These are phyloP conservation scores for Diglossa brunneiventris DNA, from an alignment of 2,113 vertebrate species.

Conservation along the genomic window DNA sequence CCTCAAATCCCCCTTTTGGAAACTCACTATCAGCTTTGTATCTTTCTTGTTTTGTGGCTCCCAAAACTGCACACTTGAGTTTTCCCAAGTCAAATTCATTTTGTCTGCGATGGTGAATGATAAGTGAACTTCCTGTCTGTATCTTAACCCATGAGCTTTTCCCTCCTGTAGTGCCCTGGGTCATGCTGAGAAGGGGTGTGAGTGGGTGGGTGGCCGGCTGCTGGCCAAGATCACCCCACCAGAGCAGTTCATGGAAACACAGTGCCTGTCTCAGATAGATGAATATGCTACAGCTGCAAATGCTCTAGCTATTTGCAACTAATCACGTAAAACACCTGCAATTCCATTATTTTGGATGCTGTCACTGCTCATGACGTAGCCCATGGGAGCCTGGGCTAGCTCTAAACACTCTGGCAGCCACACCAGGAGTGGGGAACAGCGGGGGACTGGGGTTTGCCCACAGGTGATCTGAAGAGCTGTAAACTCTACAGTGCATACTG, in stretches of 20 bases:
- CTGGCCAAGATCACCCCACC: background rate
- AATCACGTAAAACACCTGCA: background rate
- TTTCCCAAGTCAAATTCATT: background rate
- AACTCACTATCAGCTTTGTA: background rate
- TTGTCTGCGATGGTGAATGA: background rate
- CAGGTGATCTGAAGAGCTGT: background rate
- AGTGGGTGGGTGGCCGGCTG: too few relatives aligned
- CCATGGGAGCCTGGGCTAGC: background rate
- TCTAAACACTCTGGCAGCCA: background rate
- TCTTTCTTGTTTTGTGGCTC: background rate
- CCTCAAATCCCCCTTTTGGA: fast-evolving
- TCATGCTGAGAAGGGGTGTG: background rate
- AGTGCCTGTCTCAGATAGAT: background rate
- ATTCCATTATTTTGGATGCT: background rate
- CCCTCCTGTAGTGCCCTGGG: fast-evolving
- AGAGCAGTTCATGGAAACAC: background rate
- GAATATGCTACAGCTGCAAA: background rate
- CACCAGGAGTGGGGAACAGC: background rate
- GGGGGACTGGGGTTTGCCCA: too few relatives aligned
- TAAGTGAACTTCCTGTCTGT: background rate
- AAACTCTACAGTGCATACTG: background rate
- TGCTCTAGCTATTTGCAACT: background rate
- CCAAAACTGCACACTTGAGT: fast-evolving
- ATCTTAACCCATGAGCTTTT: background rate
- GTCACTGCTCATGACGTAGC: background rate